Base-by-base conservation (phyloP, 2,797 vertebrate species). In the Pipistrellus kuhlii region DNA sequence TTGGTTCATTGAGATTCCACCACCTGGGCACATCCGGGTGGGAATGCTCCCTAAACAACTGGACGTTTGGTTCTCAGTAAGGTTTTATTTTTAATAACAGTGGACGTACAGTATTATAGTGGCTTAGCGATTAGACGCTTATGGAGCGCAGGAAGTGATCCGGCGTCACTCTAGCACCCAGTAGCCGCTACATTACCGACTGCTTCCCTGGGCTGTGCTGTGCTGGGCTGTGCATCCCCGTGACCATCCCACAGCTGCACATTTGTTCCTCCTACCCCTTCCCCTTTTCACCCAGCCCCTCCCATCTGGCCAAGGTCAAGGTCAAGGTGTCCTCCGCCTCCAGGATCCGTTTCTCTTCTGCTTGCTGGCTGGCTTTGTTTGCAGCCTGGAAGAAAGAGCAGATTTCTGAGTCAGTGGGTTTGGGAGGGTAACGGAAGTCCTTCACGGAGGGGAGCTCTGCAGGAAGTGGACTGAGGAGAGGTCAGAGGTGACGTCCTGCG, bases 21-120 rank as follows among this genome's bases (percentile, higher is more conserved):
- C 53, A 4, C 48, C 62, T 48, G 38, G 51, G 51, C 23, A 14
- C 18, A 25, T 78, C 2, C 2, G 6, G 51, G 53, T 88, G 53
- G 35, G 35, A 81, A 57, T n/a, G 1, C 18, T 57, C 35, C 80
- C 48, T 59, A 41, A 72, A 53, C 38, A 51, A 48, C 0, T 59
- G 30, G 55, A 30, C 8, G 0, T 23, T 73, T 66, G 77, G 72
- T 21, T 76, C 73, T 12, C 51, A 32, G 12, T n/a, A 17, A n/a
- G 18, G 32, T 32, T 21, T 32, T 53, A 21, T 17, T 4, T 23
- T 53, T 13, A 32, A 14, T 76, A 8, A 53, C 11, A 21, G 73
- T 3, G 18, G 27, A 6, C 1, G 10, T 12, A 1, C 46, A 20
- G 2, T n/a, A 1, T 20, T 6, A 48, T 5, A 12, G 30, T 11